Percentiles rank a stretch among this genome's conserved stretches.
These are phyloP conservation scores for Vireo griseus DNA, from an alignment of 2,797 vertebrate species.

Conservation along the genomic window DNA sequence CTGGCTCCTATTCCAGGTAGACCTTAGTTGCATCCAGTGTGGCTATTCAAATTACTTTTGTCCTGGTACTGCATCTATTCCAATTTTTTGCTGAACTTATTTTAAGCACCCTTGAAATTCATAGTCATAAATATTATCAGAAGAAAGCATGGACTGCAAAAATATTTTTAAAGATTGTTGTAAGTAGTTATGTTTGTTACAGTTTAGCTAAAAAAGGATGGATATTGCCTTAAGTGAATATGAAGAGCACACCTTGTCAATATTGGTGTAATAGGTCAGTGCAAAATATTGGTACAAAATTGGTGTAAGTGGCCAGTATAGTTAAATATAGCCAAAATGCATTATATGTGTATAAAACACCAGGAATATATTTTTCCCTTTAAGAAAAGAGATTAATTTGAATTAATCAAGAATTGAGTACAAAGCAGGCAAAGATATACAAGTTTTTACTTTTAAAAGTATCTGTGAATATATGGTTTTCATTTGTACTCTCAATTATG, in stretches of 20 bases:
- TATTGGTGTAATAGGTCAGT: too few relatives aligned
- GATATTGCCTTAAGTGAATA: background rate
- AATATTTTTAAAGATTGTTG: background rate
- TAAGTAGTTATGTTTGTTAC: background rate
- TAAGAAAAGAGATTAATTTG: background rate
- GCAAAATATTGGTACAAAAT: background rate
- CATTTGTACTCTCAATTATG: background rate
- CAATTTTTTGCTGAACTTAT: background rate
- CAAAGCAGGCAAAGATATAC: background rate
- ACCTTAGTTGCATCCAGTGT: background rate
- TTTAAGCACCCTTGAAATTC: background rate
- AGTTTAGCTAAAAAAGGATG: background rate
- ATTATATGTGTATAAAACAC: background rate
- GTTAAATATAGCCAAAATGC: background rate
- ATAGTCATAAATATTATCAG: background rate
- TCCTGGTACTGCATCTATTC: background rate
- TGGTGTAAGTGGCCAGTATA: background rate
- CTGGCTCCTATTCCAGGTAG: background rate
- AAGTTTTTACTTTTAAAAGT: background rate
- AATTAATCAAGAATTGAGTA: background rate
- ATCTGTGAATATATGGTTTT: background rate
- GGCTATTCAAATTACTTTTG: background rate
- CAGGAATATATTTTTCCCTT: background rate
- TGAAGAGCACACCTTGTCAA: background rate
- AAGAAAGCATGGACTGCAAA: background rate